phyloP scores from a whole-genome alignment of 2,888 invertebrate genomes.

The Elmis aenea region DNA sequence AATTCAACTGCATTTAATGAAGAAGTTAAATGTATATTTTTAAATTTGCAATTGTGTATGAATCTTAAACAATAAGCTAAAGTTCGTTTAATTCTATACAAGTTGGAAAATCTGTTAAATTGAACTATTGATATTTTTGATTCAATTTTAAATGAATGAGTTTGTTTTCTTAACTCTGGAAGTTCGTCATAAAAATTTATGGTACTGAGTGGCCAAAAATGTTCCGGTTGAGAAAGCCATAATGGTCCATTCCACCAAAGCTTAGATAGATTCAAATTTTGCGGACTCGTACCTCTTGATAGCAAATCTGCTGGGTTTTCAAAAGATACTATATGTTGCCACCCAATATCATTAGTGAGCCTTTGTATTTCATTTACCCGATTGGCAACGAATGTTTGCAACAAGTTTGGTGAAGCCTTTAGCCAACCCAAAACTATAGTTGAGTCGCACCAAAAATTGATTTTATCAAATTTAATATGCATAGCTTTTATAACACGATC shows the following conservation, averaged over 20 bases:
- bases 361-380: slow-evolving; percentile 3
- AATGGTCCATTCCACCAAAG: slow-evolving; percentile 6
- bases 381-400: slow-evolving; percentile 7
- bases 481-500: slow-evolving; percentile 4
- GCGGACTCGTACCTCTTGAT: slow-evolving; percentile 1
- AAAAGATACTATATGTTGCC: slow-evolving; percentile 1
- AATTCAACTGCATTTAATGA: slow-evolving; percentile 2
- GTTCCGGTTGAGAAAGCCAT: neutral
- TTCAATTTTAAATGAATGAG: neutral
- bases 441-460: slow-evolving; percentile 2
- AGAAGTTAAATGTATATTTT: neutral
- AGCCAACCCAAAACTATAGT: slow-evolving; percentile 6
- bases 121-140: neutral
- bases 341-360: neutral
- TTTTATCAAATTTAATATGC: neutral
- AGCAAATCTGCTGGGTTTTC: slow-evolving; percentile 6
- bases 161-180: too few relatives aligned
- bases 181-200: too few relatives aligned
- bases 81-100: slow-evolving; percentile 1
- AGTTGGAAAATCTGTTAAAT: slow-evolving; percentile 3
- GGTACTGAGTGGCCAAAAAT: neutral
- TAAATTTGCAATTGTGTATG: slow-evolving; percentile 3
- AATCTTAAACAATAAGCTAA: slow-evolving; percentile 6
- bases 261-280: neutral
- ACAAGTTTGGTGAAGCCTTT: neutral